These are phyloP conservation scores for Microcebus tavaratra DNA, from an alignment of 2,113 vertebrate genomes.

Conservation along the genomic window DNA sequence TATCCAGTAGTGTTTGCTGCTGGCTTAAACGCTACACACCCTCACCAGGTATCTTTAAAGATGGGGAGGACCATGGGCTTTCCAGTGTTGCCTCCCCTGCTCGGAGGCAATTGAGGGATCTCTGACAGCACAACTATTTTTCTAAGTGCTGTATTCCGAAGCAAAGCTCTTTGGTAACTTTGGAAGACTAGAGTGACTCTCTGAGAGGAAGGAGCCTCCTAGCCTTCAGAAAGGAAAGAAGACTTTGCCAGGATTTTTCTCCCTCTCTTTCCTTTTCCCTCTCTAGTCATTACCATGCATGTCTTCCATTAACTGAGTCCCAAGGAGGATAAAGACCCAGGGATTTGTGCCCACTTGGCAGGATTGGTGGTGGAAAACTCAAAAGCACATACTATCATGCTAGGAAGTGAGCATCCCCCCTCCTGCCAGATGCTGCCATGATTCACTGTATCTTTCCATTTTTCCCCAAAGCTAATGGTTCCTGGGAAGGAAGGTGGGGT, in stretches of 20 bases:
- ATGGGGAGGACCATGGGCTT: slow-evolving; percentile 55
- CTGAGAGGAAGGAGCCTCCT: background rate
- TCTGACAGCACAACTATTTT: background rate
- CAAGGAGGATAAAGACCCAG: background rate
- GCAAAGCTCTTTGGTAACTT: background rate
- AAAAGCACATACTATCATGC: background rate
- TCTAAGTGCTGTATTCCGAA: background rate
- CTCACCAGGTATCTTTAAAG: slow-evolving; percentile 91
- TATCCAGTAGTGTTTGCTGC: slow-evolving; percentile 90
- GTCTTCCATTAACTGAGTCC: background rate
- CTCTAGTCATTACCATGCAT: background rate
- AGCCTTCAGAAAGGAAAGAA: background rate
- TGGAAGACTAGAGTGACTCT: background rate
- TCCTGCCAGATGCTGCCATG: background rate
- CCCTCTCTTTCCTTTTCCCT: background rate
- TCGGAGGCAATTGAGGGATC: background rate
- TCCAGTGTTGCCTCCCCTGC: background rate
- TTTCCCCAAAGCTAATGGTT: slow-evolving; percentile 85
- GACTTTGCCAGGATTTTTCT: background rate
- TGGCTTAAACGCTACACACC: slow-evolving; percentile 88
- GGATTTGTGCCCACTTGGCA: background rate
- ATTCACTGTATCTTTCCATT: slow-evolving; percentile 50
- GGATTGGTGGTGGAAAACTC: background rate
- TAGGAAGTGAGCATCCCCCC: background rate
- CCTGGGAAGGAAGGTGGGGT: slow-evolving; percentile 93